Evolutionary conservation across 1,140 invertebrate species (phyloP), one percentile per base, ranked within the genome.

Genomic region (Anthonomus grandis): DNA sequence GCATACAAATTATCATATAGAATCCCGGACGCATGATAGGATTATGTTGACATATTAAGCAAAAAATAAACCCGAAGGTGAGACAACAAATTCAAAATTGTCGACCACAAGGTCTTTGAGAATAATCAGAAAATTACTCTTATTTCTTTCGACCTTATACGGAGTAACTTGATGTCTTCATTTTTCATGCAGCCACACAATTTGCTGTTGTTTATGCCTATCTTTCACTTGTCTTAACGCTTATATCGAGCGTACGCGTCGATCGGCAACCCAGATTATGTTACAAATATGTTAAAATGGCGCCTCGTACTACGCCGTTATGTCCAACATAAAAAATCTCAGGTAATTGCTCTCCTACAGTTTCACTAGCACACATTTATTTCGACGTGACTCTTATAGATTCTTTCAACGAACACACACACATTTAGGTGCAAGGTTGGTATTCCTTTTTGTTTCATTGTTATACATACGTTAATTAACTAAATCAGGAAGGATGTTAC

Each of bases 51-150:
- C n/a, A n/a, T n/a, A n/a, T n/a, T n/a, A n/a, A n/a, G n/a, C 17
- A 2, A 44, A 21, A 22, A 39, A 17, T 39, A 9, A 8, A 39
- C 19, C 18, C 19, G 51, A 45, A 44, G 39, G 51, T 54, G 27
- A 45, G 17, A 15, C n/a, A 27, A 52, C 4, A 24, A 50, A 22
- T 52, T 52, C 25, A 52, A 54, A 45, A 54, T 45, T 31, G 41
- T 54, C 51, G 22, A 45, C 37, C 27, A 18, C 51, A 54, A 54
- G 51, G 51, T 45, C 51, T 51, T 27, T 34, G 12, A 31, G 22
- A 42, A 54, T 54, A 54, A 54, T 54, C 39, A 54, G 39, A 54
- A 54, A 54, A 54, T 54, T 54, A 18, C 51, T 45, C 49, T 41
- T 21, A 41, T 42, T 54, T 31, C 25, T 45, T n/a, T 17, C 22